Conservation (phyloP, 2,797 vertebrate species). For the Neomorphus geoffroyi region DNA sequence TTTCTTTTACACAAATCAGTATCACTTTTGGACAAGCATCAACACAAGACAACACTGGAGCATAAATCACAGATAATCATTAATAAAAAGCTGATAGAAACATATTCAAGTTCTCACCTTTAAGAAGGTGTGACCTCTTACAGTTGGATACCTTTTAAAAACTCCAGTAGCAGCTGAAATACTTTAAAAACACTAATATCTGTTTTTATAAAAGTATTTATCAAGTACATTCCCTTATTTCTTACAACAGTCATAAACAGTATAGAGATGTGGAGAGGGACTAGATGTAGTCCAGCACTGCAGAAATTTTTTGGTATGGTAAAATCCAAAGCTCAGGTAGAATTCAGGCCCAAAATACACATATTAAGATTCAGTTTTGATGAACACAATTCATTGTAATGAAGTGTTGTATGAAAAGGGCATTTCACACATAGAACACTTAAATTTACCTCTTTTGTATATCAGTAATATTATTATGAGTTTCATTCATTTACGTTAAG, state of each 20-base stretch:
- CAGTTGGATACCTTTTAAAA: background rate
- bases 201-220: background rate
- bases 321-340: background rate
- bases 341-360: background rate
- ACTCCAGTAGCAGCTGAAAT: background rate
- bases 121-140: background rate
- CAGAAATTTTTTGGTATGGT: background rate
- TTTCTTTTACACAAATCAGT: background rate
- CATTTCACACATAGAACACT: background rate
- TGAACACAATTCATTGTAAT: background rate
- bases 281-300: background rate
- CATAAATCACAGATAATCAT: background rate
- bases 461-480: background rate
- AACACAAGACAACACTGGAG: background rate
- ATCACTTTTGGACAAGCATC: background rate
- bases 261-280: rapidly evolving
- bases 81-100: background rate
- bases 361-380: background rate
- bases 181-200: background rate
- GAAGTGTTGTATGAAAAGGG: background rate
- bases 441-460: background rate
- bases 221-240: background rate
- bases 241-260: background rate
- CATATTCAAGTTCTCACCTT: background rate
- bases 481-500: background rate